phyloP scores from a whole-genome alignment of 1,140 invertebrate species.

The Trialeurodes vaporariorum region DNA sequence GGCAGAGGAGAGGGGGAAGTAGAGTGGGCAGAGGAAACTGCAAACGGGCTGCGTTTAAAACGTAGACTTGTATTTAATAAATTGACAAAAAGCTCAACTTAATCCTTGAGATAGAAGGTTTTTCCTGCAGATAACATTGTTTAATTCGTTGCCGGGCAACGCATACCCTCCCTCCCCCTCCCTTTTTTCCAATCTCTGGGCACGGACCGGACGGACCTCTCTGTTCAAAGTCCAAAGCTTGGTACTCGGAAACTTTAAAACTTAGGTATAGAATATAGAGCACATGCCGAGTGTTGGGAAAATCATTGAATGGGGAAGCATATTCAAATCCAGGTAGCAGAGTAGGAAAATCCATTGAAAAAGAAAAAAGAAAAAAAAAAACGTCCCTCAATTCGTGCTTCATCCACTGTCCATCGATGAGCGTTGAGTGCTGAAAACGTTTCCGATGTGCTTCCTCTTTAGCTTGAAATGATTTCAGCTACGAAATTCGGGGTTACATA shows the following conservation, averaged over 20 bases:
- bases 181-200: neutral
- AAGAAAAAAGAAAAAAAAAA: too few species aligned
- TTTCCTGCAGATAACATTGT: neutral
- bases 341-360: too few species aligned
- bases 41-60: neutral
- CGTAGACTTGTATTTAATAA: slow-evolving; percentile 1
- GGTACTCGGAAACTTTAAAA: neutral
- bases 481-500: neutral
- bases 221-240: neutral
- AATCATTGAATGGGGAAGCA: neutral
- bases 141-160: neutral
- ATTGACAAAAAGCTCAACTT: neutral
- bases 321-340: neutral
- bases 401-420: too few species aligned
- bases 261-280: neutral
- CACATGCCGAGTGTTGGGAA: too few species aligned
- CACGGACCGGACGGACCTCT: too few species aligned
- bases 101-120: neutral
- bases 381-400: too few species aligned
- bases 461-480: neutral
- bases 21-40: neutral
- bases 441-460: too few species aligned
- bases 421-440: too few species aligned
- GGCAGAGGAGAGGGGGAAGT: neutral
- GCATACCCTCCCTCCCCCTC: neutral